These are phyloP conservation scores for Sebastes iracundus DNA, from an alignment of 2,797 vertebrate species.

Conservation along the genomic window DNA sequence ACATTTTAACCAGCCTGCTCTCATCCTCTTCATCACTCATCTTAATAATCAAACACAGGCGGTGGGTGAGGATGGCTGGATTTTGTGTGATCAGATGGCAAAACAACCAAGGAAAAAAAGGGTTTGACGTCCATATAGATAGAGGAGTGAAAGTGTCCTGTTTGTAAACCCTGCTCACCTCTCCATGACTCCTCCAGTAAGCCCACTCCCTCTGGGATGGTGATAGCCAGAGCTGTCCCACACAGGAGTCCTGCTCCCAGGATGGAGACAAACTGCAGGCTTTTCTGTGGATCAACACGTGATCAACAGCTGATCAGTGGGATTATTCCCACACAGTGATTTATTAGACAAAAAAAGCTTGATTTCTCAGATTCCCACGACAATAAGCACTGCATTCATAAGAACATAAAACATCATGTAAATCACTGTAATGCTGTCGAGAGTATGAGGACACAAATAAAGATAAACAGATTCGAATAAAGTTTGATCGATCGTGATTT, in stretches of 20 bases:
- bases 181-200: constrained; percentile 71
- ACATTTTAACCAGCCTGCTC: constrained; percentile 5
- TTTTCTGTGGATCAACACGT: constrained; percentile 62
- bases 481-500: not conserved
- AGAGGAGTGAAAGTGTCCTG: not conserved
- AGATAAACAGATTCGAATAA: not conserved
- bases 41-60: constrained; percentile 5
- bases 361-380: not conserved
- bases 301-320: constrained; percentile 19
- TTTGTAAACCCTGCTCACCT: constrained; percentile 42
- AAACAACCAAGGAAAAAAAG: not conserved
- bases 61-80: not conserved
- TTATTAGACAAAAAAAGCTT: not conserved
- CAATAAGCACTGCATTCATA: not conserved
- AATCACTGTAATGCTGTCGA: not conserved
- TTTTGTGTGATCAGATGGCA: constrained; percentile 4
- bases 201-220: constrained; percentile 82
- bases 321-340: not conserved
- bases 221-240: constrained; percentile 79
- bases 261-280: constrained; percentile 80
- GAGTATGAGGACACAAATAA: not conserved
- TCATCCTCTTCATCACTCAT: constrained; percentile 18
- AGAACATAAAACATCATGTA: not conserved
- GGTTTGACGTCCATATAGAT: not conserved
- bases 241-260: constrained; percentile 82